These are phyloP conservation scores for Cygnus atratus DNA, from an alignment of 2,113 vertebrate genomes.

Conservation along the genomic window DNA sequence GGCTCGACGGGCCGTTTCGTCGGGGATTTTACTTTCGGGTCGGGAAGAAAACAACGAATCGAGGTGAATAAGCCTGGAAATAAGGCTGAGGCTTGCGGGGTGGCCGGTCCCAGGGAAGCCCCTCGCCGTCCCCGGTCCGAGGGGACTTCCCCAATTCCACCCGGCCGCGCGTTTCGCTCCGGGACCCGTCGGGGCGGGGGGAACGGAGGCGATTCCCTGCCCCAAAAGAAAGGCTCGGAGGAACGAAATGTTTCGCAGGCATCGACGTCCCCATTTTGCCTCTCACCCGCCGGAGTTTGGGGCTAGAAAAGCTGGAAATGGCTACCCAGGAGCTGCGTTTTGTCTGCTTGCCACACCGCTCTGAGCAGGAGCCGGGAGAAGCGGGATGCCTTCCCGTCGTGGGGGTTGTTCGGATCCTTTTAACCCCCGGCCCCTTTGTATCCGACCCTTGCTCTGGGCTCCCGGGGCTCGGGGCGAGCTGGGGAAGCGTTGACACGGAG, in stretches of 20 bases:
- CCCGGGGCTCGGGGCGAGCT: background rate
- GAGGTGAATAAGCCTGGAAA: background rate
- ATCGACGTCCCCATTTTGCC: background rate
- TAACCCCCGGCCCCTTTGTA: too few species aligned
- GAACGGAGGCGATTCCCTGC: background rate
- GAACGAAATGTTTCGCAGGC: background rate
- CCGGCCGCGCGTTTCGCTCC: background rate
- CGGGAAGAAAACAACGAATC: background rate
- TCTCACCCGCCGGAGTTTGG: background rate
- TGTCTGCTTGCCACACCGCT: background rate
- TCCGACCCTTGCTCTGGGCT: background rate
- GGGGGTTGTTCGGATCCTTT: background rate
- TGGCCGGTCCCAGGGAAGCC: background rate
- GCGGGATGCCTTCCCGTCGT: background rate
- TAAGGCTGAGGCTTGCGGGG: background rate
- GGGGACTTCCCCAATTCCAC: background rate
- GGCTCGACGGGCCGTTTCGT: background rate
- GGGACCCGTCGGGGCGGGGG: background rate
- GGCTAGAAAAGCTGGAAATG: background rate
- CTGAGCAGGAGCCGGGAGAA: background rate
- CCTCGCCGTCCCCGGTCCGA: accelerated
- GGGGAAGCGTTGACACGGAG: background rate
- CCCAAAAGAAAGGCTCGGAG: background rate
- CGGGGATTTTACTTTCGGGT: background rate
- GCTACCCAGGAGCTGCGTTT: background rate